Conservation (phyloP, 2,888 invertebrate species). For the Apeira syringaria region DNA sequence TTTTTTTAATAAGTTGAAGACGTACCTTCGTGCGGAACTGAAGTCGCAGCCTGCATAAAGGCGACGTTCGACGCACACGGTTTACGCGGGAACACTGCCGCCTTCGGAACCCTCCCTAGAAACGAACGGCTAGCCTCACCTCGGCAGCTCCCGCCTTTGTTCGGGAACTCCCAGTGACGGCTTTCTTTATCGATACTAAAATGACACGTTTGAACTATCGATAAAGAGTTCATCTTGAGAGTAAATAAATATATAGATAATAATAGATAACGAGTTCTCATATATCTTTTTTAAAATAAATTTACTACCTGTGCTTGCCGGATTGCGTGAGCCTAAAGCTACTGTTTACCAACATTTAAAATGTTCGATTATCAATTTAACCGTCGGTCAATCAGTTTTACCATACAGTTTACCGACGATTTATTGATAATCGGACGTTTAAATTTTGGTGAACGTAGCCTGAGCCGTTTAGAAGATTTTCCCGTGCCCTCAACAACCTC, state of each 20-base stretch:
- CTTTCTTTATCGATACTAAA: constrained; percentile 17
- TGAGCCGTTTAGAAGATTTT: constrained; percentile 14
- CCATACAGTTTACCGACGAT: no score
- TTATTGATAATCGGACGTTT: no score
- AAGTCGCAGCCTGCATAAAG: background rate
- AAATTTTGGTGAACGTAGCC: no score
- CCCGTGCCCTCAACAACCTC: constrained; percentile 27
- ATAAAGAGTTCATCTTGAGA: constrained; percentile 4
- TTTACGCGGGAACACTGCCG: constrained; percentile 23
- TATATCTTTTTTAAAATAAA: no score
- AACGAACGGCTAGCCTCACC: constrained; percentile 7
- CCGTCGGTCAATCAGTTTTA: no score
- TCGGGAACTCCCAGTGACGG: constrained; percentile 8
- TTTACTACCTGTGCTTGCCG: no score
- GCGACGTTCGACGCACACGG: constrained; percentile 13
- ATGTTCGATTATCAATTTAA: no score
- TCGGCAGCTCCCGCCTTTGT: constrained; percentile 1
- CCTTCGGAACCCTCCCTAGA: background rate
- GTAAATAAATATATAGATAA: no score
- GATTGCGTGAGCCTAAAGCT: no score
- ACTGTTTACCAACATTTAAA: no score
- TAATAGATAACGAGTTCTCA: no score
- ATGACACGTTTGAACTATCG: constrained; percentile 17
- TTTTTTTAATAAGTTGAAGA: constrained; percentile 8
- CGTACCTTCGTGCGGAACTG: constrained; percentile 19